Evolutionary conservation across 2,888 invertebrate genomes (phyloP).

Genomic region (Folsomia manolachei): DNA sequence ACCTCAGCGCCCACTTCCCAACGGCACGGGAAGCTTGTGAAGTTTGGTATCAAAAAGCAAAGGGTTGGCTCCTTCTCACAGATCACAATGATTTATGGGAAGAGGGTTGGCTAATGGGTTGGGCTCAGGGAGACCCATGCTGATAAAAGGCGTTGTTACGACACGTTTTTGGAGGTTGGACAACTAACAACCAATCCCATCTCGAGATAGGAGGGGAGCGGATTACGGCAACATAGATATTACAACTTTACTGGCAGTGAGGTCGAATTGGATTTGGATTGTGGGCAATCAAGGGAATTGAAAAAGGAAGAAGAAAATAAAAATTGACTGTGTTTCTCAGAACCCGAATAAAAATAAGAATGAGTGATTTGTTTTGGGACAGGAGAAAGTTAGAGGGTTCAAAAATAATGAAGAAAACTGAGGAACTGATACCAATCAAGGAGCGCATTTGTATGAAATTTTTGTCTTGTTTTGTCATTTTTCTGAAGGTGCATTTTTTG

Average conservation of each 20-base stretch:
- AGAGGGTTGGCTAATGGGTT: constrained; percentile 9
- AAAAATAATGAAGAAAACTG: too few relatives aligned
- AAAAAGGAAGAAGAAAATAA: background rate
- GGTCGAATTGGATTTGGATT: too few relatives aligned
- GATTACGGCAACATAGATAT: too few relatives aligned
- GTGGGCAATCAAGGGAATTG: too few relatives aligned
- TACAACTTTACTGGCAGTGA: too few relatives aligned
- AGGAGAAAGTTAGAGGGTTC: background rate
- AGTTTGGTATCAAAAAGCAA: background rate
- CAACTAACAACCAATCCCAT: constrained; percentile 1
- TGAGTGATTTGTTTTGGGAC: too few relatives aligned
- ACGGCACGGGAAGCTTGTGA: constrained; percentile 1
- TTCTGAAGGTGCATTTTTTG: too few relatives aligned
- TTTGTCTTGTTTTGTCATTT: too few relatives aligned
- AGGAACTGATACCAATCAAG: too few relatives aligned
- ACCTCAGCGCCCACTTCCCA: constrained; percentile 12
- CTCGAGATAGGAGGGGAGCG: background rate
- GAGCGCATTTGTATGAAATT: too few relatives aligned
- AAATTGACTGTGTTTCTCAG: background rate
- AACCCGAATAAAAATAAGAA: too few relatives aligned
- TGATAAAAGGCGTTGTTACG: constrained; percentile 17
- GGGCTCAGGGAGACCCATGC: constrained; percentile 19
- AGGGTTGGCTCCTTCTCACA: background rate
- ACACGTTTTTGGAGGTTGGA: background rate
- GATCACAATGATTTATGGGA: constrained; percentile 27